Conservation (phyloP, 2,888 invertebrate genomes). For the Congeria kusceri region DNA sequence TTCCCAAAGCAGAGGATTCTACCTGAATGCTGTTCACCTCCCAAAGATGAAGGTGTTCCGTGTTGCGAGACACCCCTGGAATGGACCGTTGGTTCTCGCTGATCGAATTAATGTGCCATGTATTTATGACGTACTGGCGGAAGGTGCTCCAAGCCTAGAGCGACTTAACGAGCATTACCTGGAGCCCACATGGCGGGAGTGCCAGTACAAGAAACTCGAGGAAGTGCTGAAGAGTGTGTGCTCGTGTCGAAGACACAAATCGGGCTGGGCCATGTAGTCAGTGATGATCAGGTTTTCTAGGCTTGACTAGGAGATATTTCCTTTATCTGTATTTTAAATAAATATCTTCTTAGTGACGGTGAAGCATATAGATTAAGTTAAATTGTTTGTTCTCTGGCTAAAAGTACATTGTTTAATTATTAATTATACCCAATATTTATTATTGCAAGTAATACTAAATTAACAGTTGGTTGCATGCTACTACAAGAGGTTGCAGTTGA, state of each 20-base stretch:
- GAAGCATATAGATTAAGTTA: too few relatives aligned
- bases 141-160: slow-evolving; percentile 78
- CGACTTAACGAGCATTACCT: slow-evolving; percentile 81
- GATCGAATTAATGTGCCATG: slow-evolving; percentile 79
- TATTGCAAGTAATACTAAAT: too few relatives aligned
- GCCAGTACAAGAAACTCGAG: slow-evolving; percentile 73
- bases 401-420: too few relatives aligned
- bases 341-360: too few relatives aligned
- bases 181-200: slow-evolving; percentile 72
- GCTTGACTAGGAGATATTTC: too few relatives aligned
- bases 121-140: slow-evolving; percentile 77
- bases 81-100: slow-evolving; percentile 76
- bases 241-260: slow-evolving; percentile 79
- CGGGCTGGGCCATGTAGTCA: slow-evolving; percentile 74
- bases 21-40: slow-evolving; percentile 75
- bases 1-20: slow-evolving; percentile 83
- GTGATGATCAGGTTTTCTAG: too few relatives aligned
- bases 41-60: slow-evolving; percentile 78
- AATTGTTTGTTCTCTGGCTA: too few relatives aligned
- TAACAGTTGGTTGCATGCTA: too few relatives aligned
- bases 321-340: too few relatives aligned
- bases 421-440: too few relatives aligned
- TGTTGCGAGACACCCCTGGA: slow-evolving; percentile 81
- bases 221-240: slow-evolving; percentile 80
- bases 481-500: too few relatives aligned